phyloP scores from a whole-genome alignment of 92 coral and sea anemone species.

The Actinostola sp. region DNA sequence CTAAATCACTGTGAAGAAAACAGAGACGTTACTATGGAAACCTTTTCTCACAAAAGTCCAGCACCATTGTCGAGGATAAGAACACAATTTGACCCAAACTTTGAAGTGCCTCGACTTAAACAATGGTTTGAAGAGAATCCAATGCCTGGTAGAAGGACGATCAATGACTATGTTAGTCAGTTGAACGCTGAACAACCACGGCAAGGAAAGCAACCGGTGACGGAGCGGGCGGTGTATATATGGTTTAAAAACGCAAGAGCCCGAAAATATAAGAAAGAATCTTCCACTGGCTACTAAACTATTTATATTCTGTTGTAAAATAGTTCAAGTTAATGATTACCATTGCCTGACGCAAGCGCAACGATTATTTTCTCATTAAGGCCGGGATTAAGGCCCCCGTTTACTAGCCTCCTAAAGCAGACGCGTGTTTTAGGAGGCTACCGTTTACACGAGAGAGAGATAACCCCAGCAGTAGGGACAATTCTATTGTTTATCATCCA shows the following conservation, averaged over 20 bases:
- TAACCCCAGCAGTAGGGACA: no score
- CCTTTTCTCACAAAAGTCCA: background rate
- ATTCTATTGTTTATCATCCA: no score
- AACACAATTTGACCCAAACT: conserved; percentile 43
- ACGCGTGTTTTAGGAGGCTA: no score
- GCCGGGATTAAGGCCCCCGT: no score
- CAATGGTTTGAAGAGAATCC: conserved; percentile 53
- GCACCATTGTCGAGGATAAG: conserved; percentile 33
- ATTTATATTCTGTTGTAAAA: background rate
- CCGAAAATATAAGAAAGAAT: conserved; percentile 7
- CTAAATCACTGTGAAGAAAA: background rate
- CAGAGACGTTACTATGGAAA: background rate
- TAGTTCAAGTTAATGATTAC: background rate
- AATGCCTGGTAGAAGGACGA: conserved; percentile 27
- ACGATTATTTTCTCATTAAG: background rate
- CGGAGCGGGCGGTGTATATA: conserved; percentile 53
- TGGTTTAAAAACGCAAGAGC: conserved; percentile 75
- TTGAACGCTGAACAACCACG: conserved; percentile 35
- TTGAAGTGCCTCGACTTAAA: conserved; percentile 52
- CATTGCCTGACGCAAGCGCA: background rate
- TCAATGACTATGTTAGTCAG: conserved; percentile 34
- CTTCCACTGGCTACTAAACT: background rate
- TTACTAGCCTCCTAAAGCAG: no score
- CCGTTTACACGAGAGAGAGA: no score
- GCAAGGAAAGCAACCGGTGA: conserved; percentile 37